These are phyloP conservation scores for Actinernus sp. DNA, from an alignment of 92 coral and sea anemone species.

Conservation along the genomic window DNA sequence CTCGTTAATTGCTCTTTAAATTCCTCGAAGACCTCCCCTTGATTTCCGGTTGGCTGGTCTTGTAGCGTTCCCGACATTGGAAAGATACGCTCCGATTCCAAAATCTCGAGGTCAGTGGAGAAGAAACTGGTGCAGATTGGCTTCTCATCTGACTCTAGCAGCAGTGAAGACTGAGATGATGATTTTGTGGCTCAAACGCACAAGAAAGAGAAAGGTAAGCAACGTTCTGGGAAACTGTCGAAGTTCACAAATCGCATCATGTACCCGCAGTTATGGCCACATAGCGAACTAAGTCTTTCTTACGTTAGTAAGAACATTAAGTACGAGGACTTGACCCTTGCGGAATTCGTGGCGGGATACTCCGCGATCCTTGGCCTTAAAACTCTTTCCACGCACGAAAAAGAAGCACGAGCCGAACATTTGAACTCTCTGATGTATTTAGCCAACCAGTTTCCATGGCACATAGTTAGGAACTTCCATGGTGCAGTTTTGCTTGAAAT, in stretches of 20 bases:
- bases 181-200: no score
- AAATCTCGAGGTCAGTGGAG: no score
- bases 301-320: slow-evolving; percentile 12
- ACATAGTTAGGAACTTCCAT: slow-evolving; percentile 27
- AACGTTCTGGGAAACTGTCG: slow-evolving; percentile 15
- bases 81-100: no score
- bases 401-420: slow-evolving; percentile 35
- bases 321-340: slow-evolving; percentile 20
- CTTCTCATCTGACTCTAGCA: no score
- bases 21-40: no score
- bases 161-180: no score
- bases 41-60: no score
- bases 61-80: no score
- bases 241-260: slow-evolving; percentile 16
- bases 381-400: slow-evolving; percentile 5
- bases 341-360: slow-evolving; percentile 48
- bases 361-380: slow-evolving; percentile 18
- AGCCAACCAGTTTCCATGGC: slow-evolving; percentile 32
- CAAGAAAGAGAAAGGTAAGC: slow-evolving; percentile 10
- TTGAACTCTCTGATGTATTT: slow-evolving; percentile 44
- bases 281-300: slow-evolving; percentile 18
- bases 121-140: no score
- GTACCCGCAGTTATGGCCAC: slow-evolving; percentile 49
- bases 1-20: no score
- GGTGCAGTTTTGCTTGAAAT: no score